Evolutionary conservation across 1,140 invertebrate species (phyloP), one percentile per base, ranked within the genome.

Genomic region (Ips nitidus): DNA sequence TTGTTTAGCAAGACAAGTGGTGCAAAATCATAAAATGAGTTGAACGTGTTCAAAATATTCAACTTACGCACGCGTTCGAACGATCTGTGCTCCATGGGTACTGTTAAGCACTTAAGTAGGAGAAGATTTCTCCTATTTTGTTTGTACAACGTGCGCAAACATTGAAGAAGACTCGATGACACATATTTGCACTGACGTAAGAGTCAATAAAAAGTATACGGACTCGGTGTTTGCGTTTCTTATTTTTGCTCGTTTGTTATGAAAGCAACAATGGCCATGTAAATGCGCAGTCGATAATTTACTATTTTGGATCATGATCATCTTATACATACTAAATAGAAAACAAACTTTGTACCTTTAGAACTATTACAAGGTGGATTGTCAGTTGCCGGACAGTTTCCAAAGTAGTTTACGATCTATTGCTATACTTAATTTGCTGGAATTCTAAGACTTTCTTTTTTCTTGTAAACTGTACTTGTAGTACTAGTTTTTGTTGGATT

Each of bases 211-310:
- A 50, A 2, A 50, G 2, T 50, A 22, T 22, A 22, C 45, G 45
- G 3, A 1, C 45, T 50, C 45, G 3, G 45, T 50, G 22, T 50
- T 50, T 50, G 45, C 45, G 22, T 50, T 50, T 8, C 7, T 50
- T 8, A 50, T 50, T 50, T 50, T 50, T 50, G 45, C 22, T 50
- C 1, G 45, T 50, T 50, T 50, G 45, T 50, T 50, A 50, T 50
- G 45, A 50, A 50, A 3, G 45, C 45, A 50, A 8, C 22, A 50
- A 50, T 50, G 45, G 7, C 45, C 22, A 22, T 8, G 45, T 8
- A 50, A 50, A 50, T 22, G 22, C 22, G 22, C 22, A 22, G 22
- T 22, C 45, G 45, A 6, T 50, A 50, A 50, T 50, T 50, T 50
- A 6, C 6, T 50, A 50, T 50, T 50, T 22, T 6, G 7, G 45